Evolutionary conservation across 2,113 vertebrate genomes (phyloP), one percentile per base, ranked within the genome.

Genomic region (Chionodraco myersi): DNA sequence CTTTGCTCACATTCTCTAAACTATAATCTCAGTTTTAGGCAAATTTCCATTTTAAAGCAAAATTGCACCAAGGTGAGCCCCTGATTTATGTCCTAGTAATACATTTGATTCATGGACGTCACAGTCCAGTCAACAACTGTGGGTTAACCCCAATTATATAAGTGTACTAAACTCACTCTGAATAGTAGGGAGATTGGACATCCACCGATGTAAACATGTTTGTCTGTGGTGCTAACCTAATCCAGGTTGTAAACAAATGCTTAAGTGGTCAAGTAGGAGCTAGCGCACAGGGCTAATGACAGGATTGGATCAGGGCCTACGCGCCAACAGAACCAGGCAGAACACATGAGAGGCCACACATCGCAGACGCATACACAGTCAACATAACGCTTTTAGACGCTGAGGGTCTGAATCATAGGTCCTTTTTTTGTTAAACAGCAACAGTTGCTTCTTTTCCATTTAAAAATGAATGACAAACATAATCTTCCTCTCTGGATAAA

Each of bases 241-340:
- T 90, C 72, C 82, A 80, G 64, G 80, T 82, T 89, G 90, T 91
- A 92, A 92, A 93, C 89, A 92, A 90, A 91, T 84, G 83, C 83
- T 89, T 88, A 86, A 86, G 79, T 87, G 73, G 83, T 88, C 83
- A 86, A 80, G 79, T 83, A 82, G 85, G 76, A 86, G 86, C 82
- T 70, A 87, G 86, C 79, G 73, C 74, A 83, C 86, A 89, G 83
- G 79, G 81, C 82, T 82, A 87, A 83, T 86, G 89, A 86, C 84
- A 87, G 84, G 82, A 88, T 79, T 85, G 87, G 87, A 90, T 87
- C 80, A 68, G 79, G 85, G 85, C 82, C 75, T 74, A 82, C n/a
- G n/a, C 84, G 82, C 85, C 74, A 83, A 82, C 72, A 34, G 57
- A 80, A 79, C 82, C 73, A 79, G 41, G 13, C 49, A 88, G 72